Evolutionary conservation across 2,888 invertebrate genomes (phyloP).

Genomic region (Argyresthia goedartella): DNA sequence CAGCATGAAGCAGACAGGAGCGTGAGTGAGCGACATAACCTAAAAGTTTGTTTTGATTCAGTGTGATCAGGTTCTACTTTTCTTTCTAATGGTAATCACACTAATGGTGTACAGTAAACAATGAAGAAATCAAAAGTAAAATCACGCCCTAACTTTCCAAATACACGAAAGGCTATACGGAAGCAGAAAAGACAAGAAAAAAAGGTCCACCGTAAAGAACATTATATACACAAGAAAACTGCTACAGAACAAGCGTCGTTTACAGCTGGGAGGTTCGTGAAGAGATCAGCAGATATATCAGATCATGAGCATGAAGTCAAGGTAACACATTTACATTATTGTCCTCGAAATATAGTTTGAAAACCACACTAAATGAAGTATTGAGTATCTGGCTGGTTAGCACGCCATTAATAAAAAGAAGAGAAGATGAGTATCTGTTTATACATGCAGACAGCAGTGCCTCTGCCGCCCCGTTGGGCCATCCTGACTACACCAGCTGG

Average conservation of each 20-base stretch:
- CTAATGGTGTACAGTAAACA: constrained; percentile 9
- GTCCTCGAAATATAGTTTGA: no score
- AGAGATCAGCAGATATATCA: constrained; percentile 29
- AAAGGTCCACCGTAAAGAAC: constrained; percentile 66
- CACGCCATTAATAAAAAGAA: no score
- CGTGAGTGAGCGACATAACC: not conserved
- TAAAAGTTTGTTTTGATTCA: not conserved
- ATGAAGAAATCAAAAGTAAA: constrained; percentile 39
- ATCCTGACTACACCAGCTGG: no score
- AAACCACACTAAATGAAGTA: no score
- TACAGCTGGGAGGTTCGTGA: constrained; percentile 46
- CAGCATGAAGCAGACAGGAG: no score
- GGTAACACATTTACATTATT: constrained; percentile 16
- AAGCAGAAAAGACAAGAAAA: constrained; percentile 79
- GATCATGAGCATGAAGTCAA: constrained; percentile 21
- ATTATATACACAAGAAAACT: constrained; percentile 47
- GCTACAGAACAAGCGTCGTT: constrained; percentile 19
- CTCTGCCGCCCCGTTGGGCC: no score
- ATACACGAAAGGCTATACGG: constrained; percentile 76
- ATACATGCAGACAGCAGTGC: no score
- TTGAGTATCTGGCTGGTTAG: no score
- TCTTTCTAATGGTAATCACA: not conserved
- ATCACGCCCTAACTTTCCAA: constrained; percentile 30
- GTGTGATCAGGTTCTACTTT: not conserved
- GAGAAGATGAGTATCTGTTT: no score